These are phyloP conservation scores for Melieria omissa DNA, from an alignment of 2,888 invertebrate species.

Conservation along the genomic window DNA sequence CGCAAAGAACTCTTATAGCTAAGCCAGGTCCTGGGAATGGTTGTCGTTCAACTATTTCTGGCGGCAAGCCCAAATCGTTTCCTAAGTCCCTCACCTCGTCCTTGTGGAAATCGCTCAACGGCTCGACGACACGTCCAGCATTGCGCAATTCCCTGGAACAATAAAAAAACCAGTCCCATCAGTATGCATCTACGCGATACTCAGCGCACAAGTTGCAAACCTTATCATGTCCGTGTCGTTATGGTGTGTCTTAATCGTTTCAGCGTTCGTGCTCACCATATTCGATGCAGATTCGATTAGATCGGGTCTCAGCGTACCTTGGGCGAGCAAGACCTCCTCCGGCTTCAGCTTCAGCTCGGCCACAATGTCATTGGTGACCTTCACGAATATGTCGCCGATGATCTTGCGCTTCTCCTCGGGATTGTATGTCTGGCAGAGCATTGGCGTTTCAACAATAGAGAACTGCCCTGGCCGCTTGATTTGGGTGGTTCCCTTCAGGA, in stretches of 20 bases:
- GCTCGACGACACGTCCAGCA: constrained; percentile 93
- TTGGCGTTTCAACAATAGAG: constrained; percentile 74
- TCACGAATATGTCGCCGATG: constrained; percentile 98
- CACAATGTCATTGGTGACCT: constrained; percentile 90
- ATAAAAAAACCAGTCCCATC: not conserved
- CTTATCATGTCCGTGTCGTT: constrained; percentile 97
- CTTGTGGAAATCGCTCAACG: constrained; percentile 98
- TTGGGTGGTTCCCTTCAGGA: constrained; percentile 84
- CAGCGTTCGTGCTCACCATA: constrained; percentile 87
- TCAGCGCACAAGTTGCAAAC: constrained; percentile 44
- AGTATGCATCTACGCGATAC: not conserved
- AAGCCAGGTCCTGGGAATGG: constrained; percentile 99
- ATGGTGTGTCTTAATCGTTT: constrained; percentile 98
- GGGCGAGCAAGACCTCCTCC: constrained; percentile 92
- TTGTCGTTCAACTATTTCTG: constrained; percentile 90
- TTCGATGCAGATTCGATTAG: constrained; percentile 96
- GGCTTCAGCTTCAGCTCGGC: constrained; percentile 87
- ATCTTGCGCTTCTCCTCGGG: constrained; percentile 99
- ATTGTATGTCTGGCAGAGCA: constrained; percentile 85
- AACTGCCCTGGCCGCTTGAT: constrained; percentile 74
- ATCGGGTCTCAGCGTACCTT: constrained; percentile 97
- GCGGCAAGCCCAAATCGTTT: constrained; percentile 87
- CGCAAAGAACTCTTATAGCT: constrained; percentile 95
- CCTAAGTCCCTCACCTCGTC: constrained; percentile 95
- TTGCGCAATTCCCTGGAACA: constrained; percentile 71